These are phyloP conservation scores for Hofmannophila pseudospretella DNA, from an alignment of 2,888 invertebrate genomes.

Conservation along the genomic window DNA sequence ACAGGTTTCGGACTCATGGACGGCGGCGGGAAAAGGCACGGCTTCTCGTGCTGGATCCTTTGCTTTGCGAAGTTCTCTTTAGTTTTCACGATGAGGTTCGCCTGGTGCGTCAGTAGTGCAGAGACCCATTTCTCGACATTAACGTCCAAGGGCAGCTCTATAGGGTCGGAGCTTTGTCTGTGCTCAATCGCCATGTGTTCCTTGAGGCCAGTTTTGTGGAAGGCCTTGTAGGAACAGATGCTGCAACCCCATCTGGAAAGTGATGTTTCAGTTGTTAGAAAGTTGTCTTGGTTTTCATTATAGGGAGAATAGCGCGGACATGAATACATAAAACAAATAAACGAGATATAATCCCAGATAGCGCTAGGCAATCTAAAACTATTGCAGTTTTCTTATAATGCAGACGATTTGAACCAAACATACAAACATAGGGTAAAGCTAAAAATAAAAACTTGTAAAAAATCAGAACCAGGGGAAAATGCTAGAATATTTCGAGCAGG, in stretches of 20 bases:
- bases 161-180: constrained; percentile 40
- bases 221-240: constrained; percentile 76
- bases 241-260: constrained; percentile 77
- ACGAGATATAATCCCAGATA: no score
- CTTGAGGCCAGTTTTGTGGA: constrained; percentile 70
- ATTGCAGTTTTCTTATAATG: no score
- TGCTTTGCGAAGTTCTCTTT: constrained; percentile 39
- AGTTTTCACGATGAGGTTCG: constrained; percentile 34
- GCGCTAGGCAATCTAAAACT: no score
- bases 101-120: constrained; percentile 45
- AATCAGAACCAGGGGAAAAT: no score
- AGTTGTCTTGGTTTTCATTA: no score
- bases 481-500: no score
- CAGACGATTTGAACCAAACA: no score
- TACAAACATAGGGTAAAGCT: no score
- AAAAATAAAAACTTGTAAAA: no score
- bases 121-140: constrained; percentile 76
- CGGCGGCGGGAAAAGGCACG: not conserved
- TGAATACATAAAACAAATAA: no score
- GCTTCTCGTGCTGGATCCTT: constrained; percentile 27
- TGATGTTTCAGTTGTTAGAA: constrained; percentile 1
- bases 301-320: no score
- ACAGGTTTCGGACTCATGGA: not conserved
- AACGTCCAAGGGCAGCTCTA: constrained; percentile 53
- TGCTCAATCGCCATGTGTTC: constrained; percentile 76